A percentile compares a stretch with the other conserved stretches of the same genome.
Evolutionary conservation across 2,797 vertebrate species (phyloP).

Genomic region (Pristis pectinata): DNA sequence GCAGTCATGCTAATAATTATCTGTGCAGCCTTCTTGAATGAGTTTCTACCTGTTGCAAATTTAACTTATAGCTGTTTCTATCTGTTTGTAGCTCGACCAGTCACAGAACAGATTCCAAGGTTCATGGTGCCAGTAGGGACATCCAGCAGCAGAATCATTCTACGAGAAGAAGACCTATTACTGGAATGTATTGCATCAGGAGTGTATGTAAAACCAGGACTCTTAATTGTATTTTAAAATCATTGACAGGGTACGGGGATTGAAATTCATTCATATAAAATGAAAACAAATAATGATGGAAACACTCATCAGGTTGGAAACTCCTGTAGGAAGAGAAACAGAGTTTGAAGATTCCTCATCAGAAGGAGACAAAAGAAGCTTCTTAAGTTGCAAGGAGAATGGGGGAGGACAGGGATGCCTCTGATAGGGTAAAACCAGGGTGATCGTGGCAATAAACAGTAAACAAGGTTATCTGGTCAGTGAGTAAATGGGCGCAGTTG

Average conservation of each 20-base stretch:
- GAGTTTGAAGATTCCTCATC: no score
- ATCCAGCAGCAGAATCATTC: conserved; percentile 84
- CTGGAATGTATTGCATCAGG: conserved; percentile 95
- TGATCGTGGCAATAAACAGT: no score
- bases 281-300: no score
- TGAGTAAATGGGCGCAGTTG: no score
- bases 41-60: background rate
- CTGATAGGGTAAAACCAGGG: no score
- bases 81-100: conserved; percentile 68
- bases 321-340: no score
- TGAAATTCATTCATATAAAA: no score
- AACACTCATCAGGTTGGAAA: no score
- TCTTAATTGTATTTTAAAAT: background rate
- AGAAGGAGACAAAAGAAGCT: no score
- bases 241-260: background rate
- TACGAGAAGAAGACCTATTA: conserved; percentile 78
- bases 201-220: conserved; percentile 65
- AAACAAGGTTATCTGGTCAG: no score
- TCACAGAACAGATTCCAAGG: conserved; percentile 74
- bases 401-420: no score
- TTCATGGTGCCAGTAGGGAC: conserved; percentile 80
- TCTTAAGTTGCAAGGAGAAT: no score
- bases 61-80: background rate
- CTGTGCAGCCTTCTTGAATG: background rate
- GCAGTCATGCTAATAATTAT: background rate